A percentile compares a stretch with the other conserved stretches of the same genome.
Conservation (phyloP, 2,113 vertebrate species). For the Dromiciops gliroides region DNA sequence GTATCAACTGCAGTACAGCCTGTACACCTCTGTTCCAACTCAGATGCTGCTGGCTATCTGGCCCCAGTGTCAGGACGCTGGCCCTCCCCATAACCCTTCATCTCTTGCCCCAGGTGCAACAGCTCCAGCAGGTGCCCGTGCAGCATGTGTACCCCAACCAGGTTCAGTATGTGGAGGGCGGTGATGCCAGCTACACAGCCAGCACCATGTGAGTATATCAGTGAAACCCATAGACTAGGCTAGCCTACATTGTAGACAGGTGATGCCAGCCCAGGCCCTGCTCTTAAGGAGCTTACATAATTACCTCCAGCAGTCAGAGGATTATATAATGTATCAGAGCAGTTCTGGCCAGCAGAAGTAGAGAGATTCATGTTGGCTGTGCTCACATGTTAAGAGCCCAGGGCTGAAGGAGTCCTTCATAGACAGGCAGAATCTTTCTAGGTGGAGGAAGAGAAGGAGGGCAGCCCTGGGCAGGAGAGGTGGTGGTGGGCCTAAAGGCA, state of each 20-base stretch:
- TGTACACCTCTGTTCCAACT: background rate
- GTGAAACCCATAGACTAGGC: background rate
- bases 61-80: background rate
- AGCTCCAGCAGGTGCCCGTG: slow-evolving; percentile 92
- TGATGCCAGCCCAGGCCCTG: background rate
- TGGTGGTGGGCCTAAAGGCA: no score
- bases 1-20: background rate
- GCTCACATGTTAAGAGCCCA: background rate
- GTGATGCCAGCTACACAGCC: slow-evolving; percentile 87
- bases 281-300: background rate
- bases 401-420: background rate
- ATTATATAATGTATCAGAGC: background rate
- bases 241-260: background rate
- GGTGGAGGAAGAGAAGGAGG: background rate
- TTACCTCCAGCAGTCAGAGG: background rate
- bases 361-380: no score
- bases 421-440: no score
- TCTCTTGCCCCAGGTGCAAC: slow-evolving; percentile 85
- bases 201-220: slow-evolving; percentile 88
- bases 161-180: slow-evolving; percentile 92
- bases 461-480: background rate
- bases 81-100: background rate
- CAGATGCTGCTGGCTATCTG: background rate
- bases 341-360: background rate
- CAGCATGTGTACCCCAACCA: slow-evolving; percentile 91